Conservation (phyloP, 2,797 vertebrate species). For the Sebastes jordani region DNA sequence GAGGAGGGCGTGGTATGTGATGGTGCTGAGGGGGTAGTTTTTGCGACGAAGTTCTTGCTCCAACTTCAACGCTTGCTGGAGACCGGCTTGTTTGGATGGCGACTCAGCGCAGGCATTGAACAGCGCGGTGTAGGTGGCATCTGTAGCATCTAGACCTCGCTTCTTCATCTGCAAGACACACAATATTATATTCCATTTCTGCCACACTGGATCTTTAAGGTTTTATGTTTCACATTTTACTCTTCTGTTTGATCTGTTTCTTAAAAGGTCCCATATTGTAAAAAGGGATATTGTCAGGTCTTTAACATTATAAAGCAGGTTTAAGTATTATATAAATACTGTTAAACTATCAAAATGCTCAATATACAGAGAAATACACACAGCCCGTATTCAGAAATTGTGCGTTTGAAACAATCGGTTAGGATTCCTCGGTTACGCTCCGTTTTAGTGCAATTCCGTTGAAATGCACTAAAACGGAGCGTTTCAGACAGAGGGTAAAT, state of each 20-base stretch:
- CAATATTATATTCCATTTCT: background rate
- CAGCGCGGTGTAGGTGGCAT: constrained; percentile 92
- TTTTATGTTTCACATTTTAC: background rate
- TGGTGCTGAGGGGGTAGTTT: constrained; percentile 83
- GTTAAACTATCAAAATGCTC: too few relatives aligned
- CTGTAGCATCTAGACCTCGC: constrained; percentile 82
- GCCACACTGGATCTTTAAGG: background rate
- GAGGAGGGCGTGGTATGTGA: constrained; percentile 91
- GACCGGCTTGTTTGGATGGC: constrained; percentile 84
- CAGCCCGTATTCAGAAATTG: too few relatives aligned
- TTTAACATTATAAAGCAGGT: too few relatives aligned
- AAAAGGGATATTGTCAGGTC: too few relatives aligned
- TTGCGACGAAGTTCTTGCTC: constrained; percentile 86
- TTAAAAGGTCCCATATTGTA: background rate
- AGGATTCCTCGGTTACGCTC: too few relatives aligned
- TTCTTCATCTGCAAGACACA: constrained; percentile 91
- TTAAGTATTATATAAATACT: too few relatives aligned
- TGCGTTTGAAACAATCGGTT: too few relatives aligned
- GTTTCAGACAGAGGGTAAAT: too few relatives aligned
- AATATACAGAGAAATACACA: too few relatives aligned
- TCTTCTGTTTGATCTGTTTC: background rate
- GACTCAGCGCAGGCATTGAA: constrained; percentile 95
- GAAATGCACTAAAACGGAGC: too few relatives aligned
- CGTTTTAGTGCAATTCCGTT: too few relatives aligned
- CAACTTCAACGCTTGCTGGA: constrained; percentile 88